A percentile compares a stretch with the other conserved stretches of the same genome.
phyloP scores from a whole-genome alignment of 1,140 invertebrate genomes.

The Trichonephila clavipes region DNA sequence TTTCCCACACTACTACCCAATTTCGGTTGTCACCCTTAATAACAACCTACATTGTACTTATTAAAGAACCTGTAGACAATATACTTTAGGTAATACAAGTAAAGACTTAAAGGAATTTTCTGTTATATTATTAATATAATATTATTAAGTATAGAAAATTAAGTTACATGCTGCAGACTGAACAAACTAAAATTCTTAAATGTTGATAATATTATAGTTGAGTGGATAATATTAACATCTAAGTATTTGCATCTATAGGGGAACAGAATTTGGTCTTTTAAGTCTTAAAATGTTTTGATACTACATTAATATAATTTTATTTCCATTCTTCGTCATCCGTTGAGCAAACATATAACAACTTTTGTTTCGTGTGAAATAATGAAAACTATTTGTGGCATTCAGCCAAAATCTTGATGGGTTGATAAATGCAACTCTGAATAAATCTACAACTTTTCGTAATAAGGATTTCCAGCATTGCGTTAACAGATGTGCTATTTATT shows the following conservation, averaged over 20 bases:
- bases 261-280: too few species aligned
- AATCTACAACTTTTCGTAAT: not conserved
- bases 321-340: not conserved
- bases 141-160: not conserved
- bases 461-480: not conserved
- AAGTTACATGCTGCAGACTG: not conserved
- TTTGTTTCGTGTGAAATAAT: not conserved
- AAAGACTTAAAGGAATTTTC: not conserved
- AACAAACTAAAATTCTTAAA: not conserved
- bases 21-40: slow-evolving; percentile 25
- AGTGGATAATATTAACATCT: not conserved
- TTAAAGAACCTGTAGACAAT: not conserved
- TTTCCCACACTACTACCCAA: not conserved
- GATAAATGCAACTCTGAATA: slow-evolving; percentile 26
- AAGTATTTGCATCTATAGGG: too few species aligned
- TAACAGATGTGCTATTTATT: slow-evolving; percentile 17
- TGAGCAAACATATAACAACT: not conserved
- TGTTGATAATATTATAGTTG: not conserved
- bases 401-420: slow-evolving; percentile 17
- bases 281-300: too few species aligned
- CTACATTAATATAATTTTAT: not conserved
- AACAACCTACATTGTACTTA: not conserved
- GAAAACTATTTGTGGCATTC: slow-evolving; percentile 3
- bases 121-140: not conserved
- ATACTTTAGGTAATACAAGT: not conserved